A percentile compares a stretch with the other conserved stretches of the same genome.
phyloP scores from a whole-genome alignment of 2,888 invertebrate species.

The Crepidodera aurea region DNA sequence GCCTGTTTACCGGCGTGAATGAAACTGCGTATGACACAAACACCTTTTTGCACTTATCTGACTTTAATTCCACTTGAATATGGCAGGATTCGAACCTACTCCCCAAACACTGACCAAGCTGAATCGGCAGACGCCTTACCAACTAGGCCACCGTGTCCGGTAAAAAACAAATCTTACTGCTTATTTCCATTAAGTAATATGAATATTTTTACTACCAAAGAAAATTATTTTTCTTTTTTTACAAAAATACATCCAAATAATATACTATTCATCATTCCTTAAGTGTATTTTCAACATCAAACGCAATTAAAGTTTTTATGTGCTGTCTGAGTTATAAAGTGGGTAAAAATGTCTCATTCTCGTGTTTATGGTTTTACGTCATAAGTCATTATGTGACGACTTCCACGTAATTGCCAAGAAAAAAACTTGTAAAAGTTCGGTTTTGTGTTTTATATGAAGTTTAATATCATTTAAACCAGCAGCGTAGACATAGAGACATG shows the following conservation, averaged over 20 bases:
- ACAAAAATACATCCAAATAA: background rate
- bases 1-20: no score
- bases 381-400: constrained; percentile 4
- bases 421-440: background rate
- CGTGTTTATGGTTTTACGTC: constrained; percentile 1
- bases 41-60: no score
- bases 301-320: constrained; percentile 10
- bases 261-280: constrained; percentile 7
- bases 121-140: no score
- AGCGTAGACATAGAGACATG: background rate
- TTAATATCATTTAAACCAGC: background rate
- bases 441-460: background rate
- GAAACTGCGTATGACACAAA: no score
- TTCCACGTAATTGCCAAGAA: background rate
- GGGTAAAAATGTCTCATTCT: background rate
- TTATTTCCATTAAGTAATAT: no score
- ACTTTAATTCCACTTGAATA: no score
- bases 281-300: constrained; percentile 2
- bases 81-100: no score
- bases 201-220: no score
- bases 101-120: no score
- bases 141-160: no score
- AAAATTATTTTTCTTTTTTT: no score
- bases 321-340: constrained; percentile 4
- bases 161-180: no score